Evolutionary conservation across 2,797 vertebrate genomes (phyloP).

Genomic region (Chaunax sp.): DNA sequence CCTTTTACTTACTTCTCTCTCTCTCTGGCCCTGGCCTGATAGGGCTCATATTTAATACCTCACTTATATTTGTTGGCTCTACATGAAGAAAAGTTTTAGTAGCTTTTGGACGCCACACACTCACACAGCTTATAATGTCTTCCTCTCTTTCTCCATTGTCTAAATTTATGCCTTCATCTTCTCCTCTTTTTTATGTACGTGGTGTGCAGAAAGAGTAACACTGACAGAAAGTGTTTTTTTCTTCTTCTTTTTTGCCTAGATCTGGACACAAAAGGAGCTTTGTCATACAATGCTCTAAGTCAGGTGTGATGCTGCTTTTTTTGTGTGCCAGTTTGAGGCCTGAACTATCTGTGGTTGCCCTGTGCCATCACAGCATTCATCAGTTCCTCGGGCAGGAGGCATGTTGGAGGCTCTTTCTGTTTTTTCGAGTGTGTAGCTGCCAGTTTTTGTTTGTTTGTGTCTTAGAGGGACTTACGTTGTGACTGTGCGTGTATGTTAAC

Average conservation of each 20-base stretch:
- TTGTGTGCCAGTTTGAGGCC: slow-evolving; percentile 45
- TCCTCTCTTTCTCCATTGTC: slow-evolving; percentile 37
- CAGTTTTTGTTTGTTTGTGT: slow-evolving; percentile 48
- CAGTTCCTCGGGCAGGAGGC: slow-evolving; percentile 15
- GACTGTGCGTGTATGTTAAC: slow-evolving; percentile 35
- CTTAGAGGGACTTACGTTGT: slow-evolving; percentile 30
- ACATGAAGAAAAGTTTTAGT: slow-evolving; percentile 74
- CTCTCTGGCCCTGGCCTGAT: slow-evolving; percentile 44
- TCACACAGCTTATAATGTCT: slow-evolving; percentile 48
- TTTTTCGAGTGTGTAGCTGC: neutral
- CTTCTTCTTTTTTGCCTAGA: slow-evolving; percentile 32
- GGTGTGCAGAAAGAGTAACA: slow-evolving; percentile 14
- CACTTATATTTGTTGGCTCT: slow-evolving; percentile 69
- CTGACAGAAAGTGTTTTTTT: slow-evolving; percentile 35
- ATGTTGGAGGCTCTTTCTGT: slow-evolving; percentile 6
- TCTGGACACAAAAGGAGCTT: slow-evolving; percentile 25
- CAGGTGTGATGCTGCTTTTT: slow-evolving; percentile 41
- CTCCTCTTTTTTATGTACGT: slow-evolving; percentile 20
- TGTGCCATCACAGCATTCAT: slow-evolving; percentile 18
- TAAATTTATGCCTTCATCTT: slow-evolving; percentile 32
- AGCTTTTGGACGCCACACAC: slow-evolving; percentile 61
- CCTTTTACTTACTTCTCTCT: slow-evolving; percentile 19
- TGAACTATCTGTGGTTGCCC: slow-evolving; percentile 14
- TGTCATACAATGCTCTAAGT: slow-evolving; percentile 41
- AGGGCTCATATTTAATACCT: slow-evolving; percentile 69